A percentile compares a stretch with the other conserved stretches of the same genome.
phyloP scores from a whole-genome alignment of 2,888 invertebrate genomes.

The Stenchaetothrips biformis region DNA sequence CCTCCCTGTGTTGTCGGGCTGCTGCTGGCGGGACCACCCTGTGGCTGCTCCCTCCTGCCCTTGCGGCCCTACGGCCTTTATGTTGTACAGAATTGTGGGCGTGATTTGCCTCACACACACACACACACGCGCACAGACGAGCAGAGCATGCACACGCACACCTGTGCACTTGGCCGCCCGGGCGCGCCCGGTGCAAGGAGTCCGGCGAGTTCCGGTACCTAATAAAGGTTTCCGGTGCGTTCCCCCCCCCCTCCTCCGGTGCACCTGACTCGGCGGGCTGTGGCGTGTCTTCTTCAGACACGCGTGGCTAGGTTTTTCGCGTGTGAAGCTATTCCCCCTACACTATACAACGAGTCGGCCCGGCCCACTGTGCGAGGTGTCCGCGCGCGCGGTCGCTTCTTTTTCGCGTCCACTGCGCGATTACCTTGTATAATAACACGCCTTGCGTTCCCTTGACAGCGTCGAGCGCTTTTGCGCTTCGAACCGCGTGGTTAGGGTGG shows the following conservation, averaged over 20 bases:
- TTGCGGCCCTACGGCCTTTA: not conserved
- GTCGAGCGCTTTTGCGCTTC: no score
- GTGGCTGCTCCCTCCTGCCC: not conserved
- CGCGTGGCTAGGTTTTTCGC: conserved; percentile 13
- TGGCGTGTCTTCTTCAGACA: not conserved
- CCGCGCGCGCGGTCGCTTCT: not conserved
- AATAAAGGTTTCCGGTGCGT: conserved; percentile 20
- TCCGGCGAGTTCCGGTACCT: not conserved
- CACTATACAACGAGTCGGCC: not conserved
- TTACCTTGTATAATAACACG: no score
- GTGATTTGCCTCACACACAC: not conserved
- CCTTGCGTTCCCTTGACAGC: no score
- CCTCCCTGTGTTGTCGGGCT: no score
- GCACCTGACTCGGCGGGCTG: conserved; percentile 4
- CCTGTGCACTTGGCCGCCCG: not conserved
- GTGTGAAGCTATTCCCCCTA: not conserved
- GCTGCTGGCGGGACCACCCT: not conserved
- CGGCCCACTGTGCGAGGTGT: not conserved
- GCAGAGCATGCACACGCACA: not conserved
- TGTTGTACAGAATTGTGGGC: not conserved
- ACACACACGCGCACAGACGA: not conserved
- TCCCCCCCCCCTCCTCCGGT: not conserved
- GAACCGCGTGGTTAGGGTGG: no score
- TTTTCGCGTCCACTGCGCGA: no score
- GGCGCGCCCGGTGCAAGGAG: no score